Evolutionary conservation across 2,888 invertebrate genomes (phyloP).

Genomic region (Trachelus iudaicus): DNA sequence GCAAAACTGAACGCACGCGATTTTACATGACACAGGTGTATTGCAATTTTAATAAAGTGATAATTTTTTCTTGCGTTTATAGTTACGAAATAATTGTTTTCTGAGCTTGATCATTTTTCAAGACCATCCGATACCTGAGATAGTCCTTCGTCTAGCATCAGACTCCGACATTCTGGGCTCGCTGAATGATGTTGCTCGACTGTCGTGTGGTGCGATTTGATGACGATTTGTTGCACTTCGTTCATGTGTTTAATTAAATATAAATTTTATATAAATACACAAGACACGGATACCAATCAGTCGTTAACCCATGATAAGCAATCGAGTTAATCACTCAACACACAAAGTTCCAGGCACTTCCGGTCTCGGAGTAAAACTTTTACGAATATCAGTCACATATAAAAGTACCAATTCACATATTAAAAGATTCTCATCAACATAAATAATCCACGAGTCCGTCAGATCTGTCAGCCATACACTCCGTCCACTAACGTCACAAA

Average conservation of each 20-base stretch:
- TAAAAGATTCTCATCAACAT: not conserved
- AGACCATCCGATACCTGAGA: conserved; percentile 45
- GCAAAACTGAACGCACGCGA: not conserved
- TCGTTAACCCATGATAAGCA: not conserved
- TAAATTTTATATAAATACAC: not conserved
- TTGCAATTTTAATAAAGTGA: not conserved
- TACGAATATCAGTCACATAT: not conserved
- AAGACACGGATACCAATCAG: not conserved
- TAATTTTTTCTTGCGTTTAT: not conserved
- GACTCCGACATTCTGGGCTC: conserved; percentile 60
- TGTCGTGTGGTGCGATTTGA: conserved; percentile 45
- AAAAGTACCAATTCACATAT: not conserved
- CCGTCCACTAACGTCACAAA: not conserved
- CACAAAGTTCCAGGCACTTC: not conserved
- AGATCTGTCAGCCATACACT: not conserved
- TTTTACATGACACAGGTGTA: not conserved
- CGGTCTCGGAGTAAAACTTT: not conserved
- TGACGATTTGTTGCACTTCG: conserved; percentile 52
- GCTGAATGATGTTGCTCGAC: conserved; percentile 36
- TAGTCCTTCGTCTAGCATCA: conserved; percentile 56
- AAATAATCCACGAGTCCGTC: not conserved
- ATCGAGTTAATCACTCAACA: not conserved
- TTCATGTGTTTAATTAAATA: conserved; percentile 49
- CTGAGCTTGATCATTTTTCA: not conserved
- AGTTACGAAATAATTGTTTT: not conserved